phyloP scores from a whole-genome alignment of 2,888 invertebrate genomes.

The Heterodera filipjevi region DNA sequence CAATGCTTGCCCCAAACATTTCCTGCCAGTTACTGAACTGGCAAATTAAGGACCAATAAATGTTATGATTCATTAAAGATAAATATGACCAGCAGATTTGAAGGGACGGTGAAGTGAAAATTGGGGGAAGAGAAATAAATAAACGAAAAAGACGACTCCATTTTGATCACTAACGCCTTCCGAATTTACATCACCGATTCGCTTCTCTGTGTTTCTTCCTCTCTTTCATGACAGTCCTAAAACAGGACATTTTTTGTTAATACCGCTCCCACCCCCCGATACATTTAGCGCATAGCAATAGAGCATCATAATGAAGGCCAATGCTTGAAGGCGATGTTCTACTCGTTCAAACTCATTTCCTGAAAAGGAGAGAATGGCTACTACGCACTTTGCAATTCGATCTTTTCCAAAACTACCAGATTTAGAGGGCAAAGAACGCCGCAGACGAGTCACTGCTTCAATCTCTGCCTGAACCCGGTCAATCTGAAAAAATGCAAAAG shows the following conservation, averaged over 20 bases:
- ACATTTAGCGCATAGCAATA: constrained; percentile 75
- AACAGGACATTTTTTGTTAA: too few relatives aligned
- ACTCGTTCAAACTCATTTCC: constrained; percentile 71
- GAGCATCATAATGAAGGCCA: constrained; percentile 89
- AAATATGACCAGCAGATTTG: too few relatives aligned
- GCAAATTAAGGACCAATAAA: too few relatives aligned
- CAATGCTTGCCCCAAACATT: too few relatives aligned
- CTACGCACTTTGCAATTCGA: too few relatives aligned
- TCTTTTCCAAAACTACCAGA: too few relatives aligned
- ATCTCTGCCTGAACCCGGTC: constrained; percentile 78
- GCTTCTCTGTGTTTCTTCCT: constrained; percentile 10
- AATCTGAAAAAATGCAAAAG: constrained; percentile 72
- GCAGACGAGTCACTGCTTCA: constrained; percentile 67
- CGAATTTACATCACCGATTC: not conserved
- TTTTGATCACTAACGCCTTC: not conserved
- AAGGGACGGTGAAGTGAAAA: not conserved
- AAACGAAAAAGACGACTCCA: not conserved
- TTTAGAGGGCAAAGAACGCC: constrained; percentile 34
- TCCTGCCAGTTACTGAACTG: too few relatives aligned
- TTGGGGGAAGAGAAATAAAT: not conserved
- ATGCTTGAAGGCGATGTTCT: constrained; percentile 80
- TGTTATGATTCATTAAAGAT: too few relatives aligned
- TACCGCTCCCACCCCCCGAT: not conserved
- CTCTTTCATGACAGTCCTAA: constrained; percentile 33
- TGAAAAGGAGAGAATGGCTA: not conserved